Evolutionary conservation across 2,888 invertebrate species (phyloP), one percentile per base, ranked within the genome.

Genomic region (Meteorus cinctellus): DNA sequence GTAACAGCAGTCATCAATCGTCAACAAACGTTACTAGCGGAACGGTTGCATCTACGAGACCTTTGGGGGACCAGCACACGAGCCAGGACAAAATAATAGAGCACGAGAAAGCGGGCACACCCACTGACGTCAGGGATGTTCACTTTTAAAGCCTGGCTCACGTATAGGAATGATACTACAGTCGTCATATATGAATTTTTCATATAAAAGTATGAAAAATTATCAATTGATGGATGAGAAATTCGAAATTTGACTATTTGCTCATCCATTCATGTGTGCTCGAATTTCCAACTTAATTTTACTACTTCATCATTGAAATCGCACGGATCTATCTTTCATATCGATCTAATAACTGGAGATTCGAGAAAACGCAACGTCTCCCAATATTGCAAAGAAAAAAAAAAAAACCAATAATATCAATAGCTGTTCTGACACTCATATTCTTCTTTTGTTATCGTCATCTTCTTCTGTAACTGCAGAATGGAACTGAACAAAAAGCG

Each of bases 81-180:
- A 89, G 89, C 79, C 86, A 87, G 82, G 90, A 90, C 79, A 92
- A 91, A 84, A 87, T 91, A 68, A 84, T 90, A 89, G 92, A 93
- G 81, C 94, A 94, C 90, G 93, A 93, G 90, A 94, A 94, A 90
- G 94, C 96, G 82, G 93, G 94, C 82, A 96, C 96, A 73, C 96
- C 96, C 84, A 96, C 96, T 84, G 96, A 97, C 90, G 94, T 96
- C 84, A 92, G 95, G 84, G 95, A 96, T 90, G 94, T 96, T 82
- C 94, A 95, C 90, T 96, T 95, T 91, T 95, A 91, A 91, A 77
- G 19, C 76, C 80, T 81, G 81, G 80, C 81, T 81, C 81, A 79
- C 41, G 67, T 27, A 29, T 63, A 45, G 63, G 29, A 45, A 71
- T 71, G 24, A 71, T 59, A 0, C 10, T 48, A 19, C n/a, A 3